Base-by-base conservation (phyloP, 2,797 vertebrate genomes). In the Heterohyrax brucei region DNA sequence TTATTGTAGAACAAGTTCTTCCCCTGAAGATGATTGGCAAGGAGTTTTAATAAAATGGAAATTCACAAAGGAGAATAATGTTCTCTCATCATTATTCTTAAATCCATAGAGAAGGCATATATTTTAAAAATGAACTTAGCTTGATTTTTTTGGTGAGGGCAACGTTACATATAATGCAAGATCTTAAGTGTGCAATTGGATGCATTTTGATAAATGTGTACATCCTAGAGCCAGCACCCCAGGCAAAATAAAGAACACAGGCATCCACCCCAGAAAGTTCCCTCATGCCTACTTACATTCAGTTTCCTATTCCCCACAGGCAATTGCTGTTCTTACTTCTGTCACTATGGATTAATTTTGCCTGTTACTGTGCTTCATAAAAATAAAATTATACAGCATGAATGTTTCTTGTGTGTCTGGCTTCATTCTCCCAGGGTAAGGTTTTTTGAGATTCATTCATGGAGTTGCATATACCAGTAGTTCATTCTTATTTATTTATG, bases 71-170 rank as follows among this genome's bases (percentile, higher is more conserved):
- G 30, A 90, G 94, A 75, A 76, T 76, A 70, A 19, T 33, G 1
- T 86, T 88, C 26, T 80, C 62, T 89, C 21, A 33, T 88, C 13
- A 72, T 1, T 88, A 28, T 85, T 90, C 56, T 62, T 76, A 48
- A 76, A 18, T 84, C 68, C 68, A 78, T 50, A 87, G 12, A 76
- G 70, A 91, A 92, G 81, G 21, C 53, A 68, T 59, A 68, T n/a
- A 59, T 87, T 95, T 84, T 75, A 56, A n/a, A 59, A 95, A 92
- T 18, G 50, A 68, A 75, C 13, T 89, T 66, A 30, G 46, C 44
- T 87, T 89, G 75, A 92, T 94, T 79, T 96, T 95, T 95, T 92
- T 79, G 77, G 13, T 88, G 66, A 70, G 76, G 87, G 46, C 24
- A 90, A 87, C 87, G 91, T 92, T 64, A n/a, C 56, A 19, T 73